These are phyloP conservation scores for Aldabrachelys gigantea DNA, from an alignment of 2,113 vertebrate species.

Conservation along the genomic window DNA sequence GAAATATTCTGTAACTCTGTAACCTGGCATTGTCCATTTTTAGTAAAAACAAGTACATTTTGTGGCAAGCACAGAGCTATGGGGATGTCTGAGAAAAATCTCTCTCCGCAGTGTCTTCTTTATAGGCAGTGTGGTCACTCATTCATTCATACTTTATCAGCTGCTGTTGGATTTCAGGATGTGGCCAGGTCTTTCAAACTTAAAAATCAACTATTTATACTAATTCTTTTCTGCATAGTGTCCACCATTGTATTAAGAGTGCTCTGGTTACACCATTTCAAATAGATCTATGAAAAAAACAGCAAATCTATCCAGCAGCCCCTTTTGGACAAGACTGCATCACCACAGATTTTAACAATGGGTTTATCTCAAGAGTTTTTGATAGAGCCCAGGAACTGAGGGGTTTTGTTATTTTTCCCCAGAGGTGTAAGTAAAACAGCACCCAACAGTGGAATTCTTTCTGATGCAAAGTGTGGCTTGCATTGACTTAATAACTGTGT, in stretches of 20 bases:
- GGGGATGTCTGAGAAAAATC: background rate
- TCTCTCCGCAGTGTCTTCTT: background rate
- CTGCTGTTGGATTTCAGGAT: background rate
- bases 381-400: background rate
- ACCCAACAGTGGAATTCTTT: background rate
- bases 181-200: background rate
- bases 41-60: background rate
- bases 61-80: background rate
- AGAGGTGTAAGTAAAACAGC: background rate
- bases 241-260: background rate
- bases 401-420: background rate
- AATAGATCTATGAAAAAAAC: background rate
- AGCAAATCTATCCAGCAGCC: background rate
- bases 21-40: background rate
- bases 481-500: background rate
- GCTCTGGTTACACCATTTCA: background rate
- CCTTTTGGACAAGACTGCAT: background rate
- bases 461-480: background rate
- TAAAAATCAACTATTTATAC: background rate
- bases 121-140: background rate
- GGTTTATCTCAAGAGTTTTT: background rate
- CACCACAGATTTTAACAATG: background rate
- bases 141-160: background rate
- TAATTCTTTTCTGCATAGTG: background rate
- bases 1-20: accelerated